Evolutionary conservation across 2,113 vertebrate species (phyloP).

Genomic region (Spilogale gracilis): DNA sequence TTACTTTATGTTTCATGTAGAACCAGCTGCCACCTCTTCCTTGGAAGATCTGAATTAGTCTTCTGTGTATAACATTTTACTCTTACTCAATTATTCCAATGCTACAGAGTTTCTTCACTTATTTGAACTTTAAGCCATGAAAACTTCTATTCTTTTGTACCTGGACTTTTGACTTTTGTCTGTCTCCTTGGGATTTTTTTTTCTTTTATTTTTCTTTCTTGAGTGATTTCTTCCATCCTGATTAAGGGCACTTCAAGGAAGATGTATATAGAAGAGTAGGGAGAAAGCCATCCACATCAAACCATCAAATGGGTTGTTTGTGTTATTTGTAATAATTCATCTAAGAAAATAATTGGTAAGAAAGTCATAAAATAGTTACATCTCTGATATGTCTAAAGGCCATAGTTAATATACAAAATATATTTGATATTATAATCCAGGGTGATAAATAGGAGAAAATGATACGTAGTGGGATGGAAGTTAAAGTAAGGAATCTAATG

Average conservation of each 20-base stretch:
- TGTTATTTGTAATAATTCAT: conserved; percentile 21
- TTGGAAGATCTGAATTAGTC: not conserved
- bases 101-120: not conserved
- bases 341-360: conserved; percentile 8
- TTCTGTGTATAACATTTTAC: not conserved
- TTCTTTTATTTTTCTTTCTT: not conserved
- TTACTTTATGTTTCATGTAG: not conserved
- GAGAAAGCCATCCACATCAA: not conserved
- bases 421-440: not conserved
- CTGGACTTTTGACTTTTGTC: not conserved
- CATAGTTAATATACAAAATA: not conserved
- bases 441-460: conserved; percentile 23
- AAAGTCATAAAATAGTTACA: conserved; percentile 39
- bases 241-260: conserved; percentile 8
- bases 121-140: conserved; percentile 7
- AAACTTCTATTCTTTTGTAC: not conserved
- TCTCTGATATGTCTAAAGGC: conserved; percentile 2
- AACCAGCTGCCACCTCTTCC: not conserved
- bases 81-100: not conserved
- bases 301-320: conserved; percentile 26
- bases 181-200: not conserved
- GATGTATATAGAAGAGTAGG: not conserved
- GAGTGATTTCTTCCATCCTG: not conserved
- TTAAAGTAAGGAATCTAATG: conserved; percentile 21
- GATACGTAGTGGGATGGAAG: not conserved